Base-by-base conservation (phyloP, 2,113 vertebrate genomes). In the Dasyprocta punctata region DNA sequence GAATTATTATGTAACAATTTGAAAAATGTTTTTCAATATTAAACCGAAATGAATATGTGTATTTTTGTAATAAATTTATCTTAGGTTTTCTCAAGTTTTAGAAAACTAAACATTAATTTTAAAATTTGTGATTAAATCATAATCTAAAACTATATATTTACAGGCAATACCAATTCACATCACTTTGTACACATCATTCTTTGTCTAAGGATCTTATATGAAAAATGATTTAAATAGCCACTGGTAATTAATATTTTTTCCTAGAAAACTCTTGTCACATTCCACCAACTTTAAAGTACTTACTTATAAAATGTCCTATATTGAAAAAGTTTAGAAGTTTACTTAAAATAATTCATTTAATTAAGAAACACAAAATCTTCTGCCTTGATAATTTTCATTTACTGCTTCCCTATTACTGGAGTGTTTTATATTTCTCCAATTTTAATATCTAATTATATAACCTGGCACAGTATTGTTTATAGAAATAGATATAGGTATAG, bases 341-440 rank as follows among this genome's bases (percentile, higher is more conserved):
- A 41, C 7, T 92, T 86, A 65, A 63, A 77, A 86, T 92, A 86
- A 81, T 89, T 93, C 73, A 86, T 78, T 89, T 56, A 67, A 93
- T 81, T 80, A n/a, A 16, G 20, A 95, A 95, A 86, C 49, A 1
- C 1, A 89, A 33, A 49, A 61, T 75, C 1, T 41, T 84, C 30
- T 26, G 30, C 17, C 12, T 38, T 73, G 20, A 54, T 91, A n/a
- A 49, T 80, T 65, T 88, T 65, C 2, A 75, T 89, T 73, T 87
- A 78, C 3, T 4, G 81, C 77, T 82, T 81, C 87, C 1, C 10
- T 82, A 47, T 82, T 82, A 54, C 1, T 60, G 5, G 94, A 89
- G 33, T 0, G 7, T 82, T 93, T 95, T 13, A 67, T 71, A 47
- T 36, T 91, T 58, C 0, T 24, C 3, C 85, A 36, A 52, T 44